phyloP scores from a whole-genome alignment of 1,140 invertebrate genomes.

The Matsumurasca onukii region DNA sequence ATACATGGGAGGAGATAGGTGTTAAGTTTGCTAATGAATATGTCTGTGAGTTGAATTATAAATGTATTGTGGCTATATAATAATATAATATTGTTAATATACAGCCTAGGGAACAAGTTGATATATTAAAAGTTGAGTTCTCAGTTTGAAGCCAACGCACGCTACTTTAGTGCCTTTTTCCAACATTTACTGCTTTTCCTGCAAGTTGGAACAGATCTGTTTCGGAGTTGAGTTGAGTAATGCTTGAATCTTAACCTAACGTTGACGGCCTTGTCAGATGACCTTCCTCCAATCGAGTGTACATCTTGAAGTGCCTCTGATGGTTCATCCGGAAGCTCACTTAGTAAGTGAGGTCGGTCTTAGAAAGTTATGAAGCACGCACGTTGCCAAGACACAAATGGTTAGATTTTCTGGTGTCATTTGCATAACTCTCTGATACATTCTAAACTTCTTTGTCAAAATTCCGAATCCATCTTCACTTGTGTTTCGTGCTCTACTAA shows the following conservation, averaged over 20 bases:
- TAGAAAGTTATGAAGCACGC: slow-evolving; percentile 44
- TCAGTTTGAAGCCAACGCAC: too few species aligned
- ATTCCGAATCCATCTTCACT: slow-evolving; percentile 41
- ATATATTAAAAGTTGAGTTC: too few species aligned
- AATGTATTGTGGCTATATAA: too few species aligned
- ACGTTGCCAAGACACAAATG: slow-evolving; percentile 42
- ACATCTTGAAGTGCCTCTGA: not conserved
- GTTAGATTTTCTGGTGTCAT: slow-evolving; percentile 43
- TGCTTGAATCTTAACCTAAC: slow-evolving; percentile 8
- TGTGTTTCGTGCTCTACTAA: slow-evolving; percentile 40
- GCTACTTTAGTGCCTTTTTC: too few species aligned
- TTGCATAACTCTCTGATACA: slow-evolving; percentile 44
- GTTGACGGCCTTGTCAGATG: not conserved
- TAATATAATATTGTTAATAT: too few species aligned
- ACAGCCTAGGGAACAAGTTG: too few species aligned
- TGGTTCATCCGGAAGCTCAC: slow-evolving; percentile 11
- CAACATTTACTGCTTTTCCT: too few species aligned
- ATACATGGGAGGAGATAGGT: too few species aligned
- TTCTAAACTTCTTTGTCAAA: slow-evolving; percentile 27
- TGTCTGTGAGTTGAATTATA: too few species aligned
- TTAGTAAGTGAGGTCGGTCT: slow-evolving; percentile 1
- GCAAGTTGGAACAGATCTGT: not conserved
- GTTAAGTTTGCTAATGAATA: too few species aligned
- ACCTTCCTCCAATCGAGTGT: not conserved
- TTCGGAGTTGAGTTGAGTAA: slow-evolving; percentile 10